These are phyloP conservation scores for Ectemnius cavifrons DNA, from an alignment of 2,888 invertebrate species.

Conservation along the genomic window DNA sequence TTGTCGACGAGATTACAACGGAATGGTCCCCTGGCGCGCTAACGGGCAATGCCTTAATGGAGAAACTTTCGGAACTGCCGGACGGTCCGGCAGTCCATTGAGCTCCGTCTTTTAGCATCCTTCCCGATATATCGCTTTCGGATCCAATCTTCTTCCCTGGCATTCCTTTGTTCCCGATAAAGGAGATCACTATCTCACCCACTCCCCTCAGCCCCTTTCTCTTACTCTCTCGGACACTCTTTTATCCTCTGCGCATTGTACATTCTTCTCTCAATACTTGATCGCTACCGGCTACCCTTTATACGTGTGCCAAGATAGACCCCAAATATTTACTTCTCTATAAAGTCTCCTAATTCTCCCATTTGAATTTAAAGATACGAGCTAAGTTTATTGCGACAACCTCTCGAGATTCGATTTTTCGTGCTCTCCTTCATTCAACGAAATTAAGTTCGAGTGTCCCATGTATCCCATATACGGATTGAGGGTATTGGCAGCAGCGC, in stretches of 20 bases:
- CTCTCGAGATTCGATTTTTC: background rate
- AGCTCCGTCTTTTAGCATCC: slow-evolving; percentile 22
- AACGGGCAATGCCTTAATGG: slow-evolving; percentile 38
- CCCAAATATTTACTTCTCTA: no score
- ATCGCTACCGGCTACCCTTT: background rate
- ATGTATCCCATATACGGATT: no score
- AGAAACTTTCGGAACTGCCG: slow-evolving; percentile 44
- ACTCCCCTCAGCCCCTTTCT: background rate
- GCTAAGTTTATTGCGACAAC: background rate
- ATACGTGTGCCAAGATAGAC: no score
- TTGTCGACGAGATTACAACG: slow-evolving; percentile 58
- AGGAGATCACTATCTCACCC: slow-evolving; percentile 3
- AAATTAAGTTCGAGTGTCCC: no score
- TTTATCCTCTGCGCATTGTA: background rate
- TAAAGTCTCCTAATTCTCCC: background rate
- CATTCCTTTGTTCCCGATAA: slow-evolving; percentile 11
- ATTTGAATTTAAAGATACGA: background rate
- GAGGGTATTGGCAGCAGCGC: no score
- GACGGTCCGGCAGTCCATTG: slow-evolving; percentile 8
- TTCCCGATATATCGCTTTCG: slow-evolving; percentile 43
- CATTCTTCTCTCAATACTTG: background rate
- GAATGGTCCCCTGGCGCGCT: slow-evolving; percentile 35
- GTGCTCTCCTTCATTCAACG: no score
- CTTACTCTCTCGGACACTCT: background rate
- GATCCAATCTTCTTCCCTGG: slow-evolving; percentile 37